These are phyloP conservation scores for Sminthopsis crassicaudata DNA, from an alignment of 2,113 vertebrate species.

Conservation along the genomic window DNA sequence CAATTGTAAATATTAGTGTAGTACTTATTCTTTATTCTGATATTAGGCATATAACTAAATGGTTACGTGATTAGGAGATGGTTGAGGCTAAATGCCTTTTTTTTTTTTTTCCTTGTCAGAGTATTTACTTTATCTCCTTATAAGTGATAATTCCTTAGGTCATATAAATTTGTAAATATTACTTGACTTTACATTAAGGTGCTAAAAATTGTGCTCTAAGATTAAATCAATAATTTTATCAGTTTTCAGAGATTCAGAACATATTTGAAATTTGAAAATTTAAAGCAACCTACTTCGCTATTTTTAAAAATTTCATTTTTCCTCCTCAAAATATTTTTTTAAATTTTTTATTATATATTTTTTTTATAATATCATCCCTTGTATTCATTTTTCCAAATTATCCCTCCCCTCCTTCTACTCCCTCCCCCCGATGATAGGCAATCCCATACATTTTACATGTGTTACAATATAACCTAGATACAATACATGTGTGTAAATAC, in stretches of 20 bases:
- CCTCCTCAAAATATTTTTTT: neutral
- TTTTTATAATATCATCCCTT: no score
- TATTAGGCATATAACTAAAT: slow-evolving; percentile 78
- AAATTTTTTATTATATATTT: no score
- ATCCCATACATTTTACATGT: no score
- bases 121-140: neutral
- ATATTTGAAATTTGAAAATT: neutral
- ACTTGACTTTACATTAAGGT: neutral
- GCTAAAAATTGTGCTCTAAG: neutral
- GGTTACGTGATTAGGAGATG: slow-evolving; percentile 79
- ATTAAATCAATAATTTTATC: neutral
- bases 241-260: neutral
- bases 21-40: slow-evolving; percentile 80
- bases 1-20: slow-evolving; percentile 76
- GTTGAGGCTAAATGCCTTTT: slow-evolving; percentile 43
- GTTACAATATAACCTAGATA: no score
- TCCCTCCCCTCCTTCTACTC: no score
- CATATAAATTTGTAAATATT: neutral
- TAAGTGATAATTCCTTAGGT: neutral
- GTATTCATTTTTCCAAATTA: no score
- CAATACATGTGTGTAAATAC: no score
- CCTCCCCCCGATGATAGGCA: no score
- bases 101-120: no score
- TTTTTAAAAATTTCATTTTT: neutral
- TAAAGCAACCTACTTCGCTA: neutral